Base-by-base conservation (phyloP, 2,113 vertebrate species). In the Rhinolophus sinicus region DNA sequence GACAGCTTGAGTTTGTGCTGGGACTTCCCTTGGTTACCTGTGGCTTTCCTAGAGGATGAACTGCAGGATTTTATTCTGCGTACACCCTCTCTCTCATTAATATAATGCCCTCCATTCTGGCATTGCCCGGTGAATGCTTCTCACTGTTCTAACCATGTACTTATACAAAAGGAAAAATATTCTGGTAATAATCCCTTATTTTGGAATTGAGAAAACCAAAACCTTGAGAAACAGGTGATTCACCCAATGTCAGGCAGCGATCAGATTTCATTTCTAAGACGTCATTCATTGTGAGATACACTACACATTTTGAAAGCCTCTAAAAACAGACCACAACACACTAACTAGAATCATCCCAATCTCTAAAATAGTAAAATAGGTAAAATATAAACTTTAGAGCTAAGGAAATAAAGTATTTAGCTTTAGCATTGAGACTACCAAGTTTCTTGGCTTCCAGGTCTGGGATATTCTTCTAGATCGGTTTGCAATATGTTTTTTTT, bases 251-350 rank as follows among this genome's bases (percentile, higher is more conserved):
- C 64, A 52, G 19, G 8, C 12, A 50, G 62, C 69, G 69, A 19
- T 73, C n/a, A 80, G n/a, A 26, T 75, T 93, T 93, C 93, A 33
- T 75, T 93, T 93, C 93, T 86, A 82, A 54, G 38, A 62, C 56
- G 52, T 64, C 40, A 62, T 52, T 96, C 58, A 52, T 50, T 65
- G 7, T 73, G 19, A 73, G 35, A 92, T 33, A 67, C 40, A 80
- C n/a, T 33, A 38, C 47, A 84, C 44, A 80, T 38, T 76, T 54
- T 62, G 18, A 87, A 38, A 69, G n/a, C 54, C 52, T 35, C 56
- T 19, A 18, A 56, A 67, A 83, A 76, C 88, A 81, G 21, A 35
- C 14, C 26, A 60, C 13, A 78, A 7, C 44, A 64, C 16, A 76
- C 28, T 67, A 80, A 93, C 54, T 26, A 86, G 33, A 73, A 73